Conservation (phyloP, 2,888 invertebrate species). For the Caenorhabditis sulstoni region DNA sequence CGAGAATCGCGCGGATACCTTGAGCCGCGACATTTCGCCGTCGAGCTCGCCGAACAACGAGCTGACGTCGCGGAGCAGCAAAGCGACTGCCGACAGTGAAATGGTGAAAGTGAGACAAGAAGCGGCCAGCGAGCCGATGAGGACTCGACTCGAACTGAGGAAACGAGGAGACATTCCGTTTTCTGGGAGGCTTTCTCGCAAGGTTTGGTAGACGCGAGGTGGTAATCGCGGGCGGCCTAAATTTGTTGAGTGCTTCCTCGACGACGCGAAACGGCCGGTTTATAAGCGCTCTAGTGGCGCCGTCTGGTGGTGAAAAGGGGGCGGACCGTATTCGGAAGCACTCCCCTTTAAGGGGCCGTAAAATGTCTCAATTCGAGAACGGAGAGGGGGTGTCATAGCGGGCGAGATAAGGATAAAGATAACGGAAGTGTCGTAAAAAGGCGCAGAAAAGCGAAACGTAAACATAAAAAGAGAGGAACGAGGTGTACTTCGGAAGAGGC, state of each 20-base stretch:
- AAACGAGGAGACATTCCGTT: no score
- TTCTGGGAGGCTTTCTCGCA: no score
- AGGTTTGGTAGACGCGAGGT: no score
- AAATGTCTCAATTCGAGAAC: constrained; percentile 45
- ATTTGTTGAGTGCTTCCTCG: neutral
- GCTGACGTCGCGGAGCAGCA: constrained; percentile 43
- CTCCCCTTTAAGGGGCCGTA: no score
- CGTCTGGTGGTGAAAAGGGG: no score
- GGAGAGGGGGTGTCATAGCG: constrained; percentile 15
- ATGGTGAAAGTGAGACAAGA: constrained; percentile 37
- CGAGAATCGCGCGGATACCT: constrained; percentile 19
- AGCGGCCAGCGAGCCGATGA: constrained; percentile 40
- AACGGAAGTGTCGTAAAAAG: neutral
- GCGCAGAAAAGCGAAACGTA: constrained; percentile 32
- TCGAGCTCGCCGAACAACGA: constrained; percentile 44
- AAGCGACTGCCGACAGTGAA: constrained; percentile 23
- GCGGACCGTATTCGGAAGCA: no score
- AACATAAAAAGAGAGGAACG: constrained; percentile 32
- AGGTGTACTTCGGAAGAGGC: neutral
- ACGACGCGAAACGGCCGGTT: neutral
- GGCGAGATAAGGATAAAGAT: constrained; percentile 7
- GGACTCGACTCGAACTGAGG: constrained; percentile 24
- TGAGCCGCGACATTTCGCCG: constrained; percentile 34
- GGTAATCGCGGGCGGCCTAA: constrained; percentile 24
- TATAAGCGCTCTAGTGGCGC: no score